Evolutionary conservation across 2,113 vertebrate species (phyloP).

Genomic region (Solea solea): DNA sequence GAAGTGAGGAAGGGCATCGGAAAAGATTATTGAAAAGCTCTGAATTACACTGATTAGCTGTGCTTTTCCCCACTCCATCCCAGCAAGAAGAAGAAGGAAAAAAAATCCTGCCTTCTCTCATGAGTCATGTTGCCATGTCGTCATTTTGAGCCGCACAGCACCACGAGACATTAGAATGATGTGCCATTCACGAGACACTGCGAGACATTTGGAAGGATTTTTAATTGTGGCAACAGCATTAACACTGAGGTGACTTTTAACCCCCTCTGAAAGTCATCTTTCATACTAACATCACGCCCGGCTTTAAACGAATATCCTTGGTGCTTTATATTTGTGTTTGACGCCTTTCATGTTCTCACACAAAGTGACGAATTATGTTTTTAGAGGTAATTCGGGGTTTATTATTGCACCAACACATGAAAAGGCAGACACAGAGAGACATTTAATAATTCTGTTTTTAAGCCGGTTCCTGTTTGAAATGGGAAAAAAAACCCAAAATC

Average conservation of each 20-base stretch:
- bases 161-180: background rate
- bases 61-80: constrained; percentile 3
- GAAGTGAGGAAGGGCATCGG: constrained; percentile 4
- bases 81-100: background rate
- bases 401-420: background rate
- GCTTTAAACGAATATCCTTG: background rate
- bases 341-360: background rate
- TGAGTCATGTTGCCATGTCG: background rate
- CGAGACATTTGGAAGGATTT: background rate
- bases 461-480: no score
- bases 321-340: background rate
- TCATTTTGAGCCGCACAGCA: background rate
- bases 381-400: background rate
- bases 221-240: background rate
- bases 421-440: background rate
- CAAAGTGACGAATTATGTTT: background rate
- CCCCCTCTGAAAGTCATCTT: background rate
- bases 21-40: constrained; percentile 14
- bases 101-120: background rate
- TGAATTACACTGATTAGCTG: constrained; percentile 21
- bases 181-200: background rate
- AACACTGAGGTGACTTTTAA: background rate
- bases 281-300: background rate
- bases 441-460: background rate
- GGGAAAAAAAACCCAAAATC: no score